Conservation (phyloP, 2,113 vertebrate species). For the Varanus komodoensis region DNA sequence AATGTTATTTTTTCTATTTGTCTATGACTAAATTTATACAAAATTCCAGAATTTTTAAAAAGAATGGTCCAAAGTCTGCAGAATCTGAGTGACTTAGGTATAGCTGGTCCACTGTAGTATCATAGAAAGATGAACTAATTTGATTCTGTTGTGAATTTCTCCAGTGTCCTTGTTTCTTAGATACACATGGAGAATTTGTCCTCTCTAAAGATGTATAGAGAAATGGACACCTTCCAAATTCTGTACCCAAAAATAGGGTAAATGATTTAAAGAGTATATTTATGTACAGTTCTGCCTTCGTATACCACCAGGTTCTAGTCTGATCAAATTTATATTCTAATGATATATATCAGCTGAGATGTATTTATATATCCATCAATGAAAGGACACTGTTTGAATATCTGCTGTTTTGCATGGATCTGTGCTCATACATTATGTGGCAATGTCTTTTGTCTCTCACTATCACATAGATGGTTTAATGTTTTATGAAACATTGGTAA, state of each 20-base stretch:
- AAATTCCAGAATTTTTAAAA: too few relatives aligned
- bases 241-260: not conserved
- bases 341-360: conserved; percentile 63
- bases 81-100: too few relatives aligned
- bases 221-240: not conserved
- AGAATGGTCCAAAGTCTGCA: too few relatives aligned
- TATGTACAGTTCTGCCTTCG: not conserved
- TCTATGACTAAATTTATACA: too few relatives aligned
- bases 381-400: conserved; percentile 72
- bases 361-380: conserved; percentile 69
- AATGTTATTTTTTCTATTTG: too few relatives aligned
- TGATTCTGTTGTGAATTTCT: too few relatives aligned
- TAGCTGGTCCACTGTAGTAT: too few relatives aligned
- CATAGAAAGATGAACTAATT: too few relatives aligned
- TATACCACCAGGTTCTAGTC: not conserved
- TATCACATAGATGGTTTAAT: conserved; percentile 78
- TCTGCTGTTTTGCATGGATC: conserved; percentile 80
- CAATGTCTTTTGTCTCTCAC: conserved; percentile 66
- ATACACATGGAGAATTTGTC: not conserved
- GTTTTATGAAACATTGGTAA: conserved; percentile 81
- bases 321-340: conserved; percentile 59
- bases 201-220: not conserved
- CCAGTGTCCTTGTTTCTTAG: not conserved
- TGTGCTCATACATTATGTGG: conserved; percentile 74
- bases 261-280: not conserved